Conservation (phyloP, 2,888 invertebrate genomes). For the Orthosia gothica region DNA sequence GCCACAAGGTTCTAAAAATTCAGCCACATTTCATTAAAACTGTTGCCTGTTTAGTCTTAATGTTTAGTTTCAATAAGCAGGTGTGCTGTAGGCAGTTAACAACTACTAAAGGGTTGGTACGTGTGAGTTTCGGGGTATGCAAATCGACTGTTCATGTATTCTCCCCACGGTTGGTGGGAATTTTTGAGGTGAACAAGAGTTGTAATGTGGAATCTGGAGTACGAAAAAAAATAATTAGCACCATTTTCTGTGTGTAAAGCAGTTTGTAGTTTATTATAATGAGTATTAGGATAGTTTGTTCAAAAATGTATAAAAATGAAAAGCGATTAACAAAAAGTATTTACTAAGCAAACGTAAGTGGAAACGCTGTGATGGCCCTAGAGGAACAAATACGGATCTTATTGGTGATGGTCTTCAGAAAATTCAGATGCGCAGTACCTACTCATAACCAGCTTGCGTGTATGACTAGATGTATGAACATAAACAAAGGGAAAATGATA, state of each 20-base stretch:
- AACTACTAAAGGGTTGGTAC: slow-evolving; percentile 18
- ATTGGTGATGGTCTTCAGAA: too few species aligned
- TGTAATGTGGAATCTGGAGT: slow-evolving; percentile 11
- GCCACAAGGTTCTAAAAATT: too few species aligned
- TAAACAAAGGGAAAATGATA: too few species aligned
- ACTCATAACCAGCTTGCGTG: too few species aligned
- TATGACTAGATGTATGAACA: too few species aligned
- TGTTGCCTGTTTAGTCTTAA: not conserved
- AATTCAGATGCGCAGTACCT: too few species aligned
- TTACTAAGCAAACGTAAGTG: too few species aligned
- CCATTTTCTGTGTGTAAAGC: not conserved
- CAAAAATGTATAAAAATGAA: too few species aligned
- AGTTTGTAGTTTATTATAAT: not conserved
- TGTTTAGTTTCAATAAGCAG: slow-evolving; percentile 14
- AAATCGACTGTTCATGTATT: slow-evolving; percentile 40
- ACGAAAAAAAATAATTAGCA: not conserved
- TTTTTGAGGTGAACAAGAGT: slow-evolving; percentile 9
- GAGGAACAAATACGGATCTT: too few species aligned
- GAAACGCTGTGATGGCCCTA: too few species aligned
- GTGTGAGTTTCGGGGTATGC: slow-evolving; percentile 36
- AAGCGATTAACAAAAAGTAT: too few species aligned
- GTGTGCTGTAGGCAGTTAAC: slow-evolving; percentile 21
- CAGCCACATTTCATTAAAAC: not conserved
- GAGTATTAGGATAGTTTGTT: too few species aligned
- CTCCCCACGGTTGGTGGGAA: slow-evolving; percentile 15